Evolutionary conservation across 2,888 invertebrate genomes (phyloP).

Genomic region (Tuta absoluta): DNA sequence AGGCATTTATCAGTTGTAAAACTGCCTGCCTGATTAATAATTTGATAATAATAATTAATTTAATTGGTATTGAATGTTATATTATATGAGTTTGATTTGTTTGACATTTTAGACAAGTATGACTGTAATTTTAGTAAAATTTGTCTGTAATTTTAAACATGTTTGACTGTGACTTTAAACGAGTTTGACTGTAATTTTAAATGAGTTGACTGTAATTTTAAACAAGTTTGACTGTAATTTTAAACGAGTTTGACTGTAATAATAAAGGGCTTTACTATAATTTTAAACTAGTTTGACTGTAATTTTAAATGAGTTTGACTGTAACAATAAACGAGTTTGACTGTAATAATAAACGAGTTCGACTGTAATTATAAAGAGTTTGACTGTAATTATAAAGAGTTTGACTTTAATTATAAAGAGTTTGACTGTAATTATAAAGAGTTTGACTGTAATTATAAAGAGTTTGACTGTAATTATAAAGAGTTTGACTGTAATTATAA

Average conservation of each 20-base stretch:
- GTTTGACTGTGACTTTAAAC: background rate
- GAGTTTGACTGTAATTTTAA: background rate
- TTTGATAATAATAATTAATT: too few species aligned
- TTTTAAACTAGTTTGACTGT: too few species aligned
- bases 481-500: background rate
- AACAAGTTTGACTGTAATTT: background rate
- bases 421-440: background rate
- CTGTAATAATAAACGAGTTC: background rate
- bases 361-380: background rate
- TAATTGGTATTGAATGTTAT: too few species aligned
- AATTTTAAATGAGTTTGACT: background rate
- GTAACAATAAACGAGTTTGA: background rate
- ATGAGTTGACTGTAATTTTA: background rate
- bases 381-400: background rate
- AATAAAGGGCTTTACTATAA: background rate
- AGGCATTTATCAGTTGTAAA: too few species aligned
- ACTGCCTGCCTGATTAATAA: too few species aligned
- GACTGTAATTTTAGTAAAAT: background rate
- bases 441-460: background rate
- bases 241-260: background rate
- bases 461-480: background rate
- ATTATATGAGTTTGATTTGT: too few species aligned
- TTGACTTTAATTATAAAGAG: too few species aligned
- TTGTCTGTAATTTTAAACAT: background rate
- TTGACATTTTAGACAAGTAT: background rate